Evolutionary conservation across 2,888 invertebrate genomes (phyloP).

Genomic region (Drosophila glabriapex): DNA sequence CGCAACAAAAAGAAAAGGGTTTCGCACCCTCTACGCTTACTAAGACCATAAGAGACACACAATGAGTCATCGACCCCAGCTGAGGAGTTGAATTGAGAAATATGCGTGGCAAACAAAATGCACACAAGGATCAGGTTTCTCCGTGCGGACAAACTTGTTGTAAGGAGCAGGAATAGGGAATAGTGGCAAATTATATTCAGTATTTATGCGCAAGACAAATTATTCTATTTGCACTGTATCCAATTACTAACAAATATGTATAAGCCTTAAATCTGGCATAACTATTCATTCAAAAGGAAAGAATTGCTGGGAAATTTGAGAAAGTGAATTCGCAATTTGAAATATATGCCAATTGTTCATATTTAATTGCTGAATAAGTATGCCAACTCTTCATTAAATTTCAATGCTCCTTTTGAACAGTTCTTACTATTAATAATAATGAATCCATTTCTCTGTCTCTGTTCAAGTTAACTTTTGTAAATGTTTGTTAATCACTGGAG

Average conservation of each 20-base stretch:
- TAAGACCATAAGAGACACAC: constrained; percentile 32
- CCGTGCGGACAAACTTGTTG: constrained; percentile 54
- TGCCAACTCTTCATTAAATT: background rate
- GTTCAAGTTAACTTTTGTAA: background rate
- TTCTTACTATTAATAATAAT: background rate
- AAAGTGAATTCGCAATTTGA: background rate
- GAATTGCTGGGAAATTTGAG: constrained; percentile 1
- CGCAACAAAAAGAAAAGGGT: constrained; percentile 55
- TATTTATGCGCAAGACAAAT: constrained; percentile 23
- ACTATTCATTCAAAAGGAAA: background rate
- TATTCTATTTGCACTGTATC: constrained; percentile 38
- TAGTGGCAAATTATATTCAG: constrained; percentile 8
- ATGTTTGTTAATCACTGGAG: background rate
- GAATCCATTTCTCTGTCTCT: background rate
- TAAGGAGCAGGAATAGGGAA: constrained; percentile 1
- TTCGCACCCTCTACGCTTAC: constrained; percentile 59
- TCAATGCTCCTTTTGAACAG: background rate
- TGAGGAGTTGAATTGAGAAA: constrained; percentile 9
- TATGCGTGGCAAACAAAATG: constrained; percentile 11
- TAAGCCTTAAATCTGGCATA: background rate
- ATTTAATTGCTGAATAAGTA: background rate
- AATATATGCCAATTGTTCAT: constrained; percentile 1
- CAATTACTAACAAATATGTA: constrained; percentile 42
- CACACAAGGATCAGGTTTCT: constrained; percentile 54
- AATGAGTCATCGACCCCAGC: constrained; percentile 71